Percentiles rank a stretch among this genome's conserved stretches.
Conservation (phyloP, 64 coral and sea anemone species). For the Porites australiensis region DNA sequence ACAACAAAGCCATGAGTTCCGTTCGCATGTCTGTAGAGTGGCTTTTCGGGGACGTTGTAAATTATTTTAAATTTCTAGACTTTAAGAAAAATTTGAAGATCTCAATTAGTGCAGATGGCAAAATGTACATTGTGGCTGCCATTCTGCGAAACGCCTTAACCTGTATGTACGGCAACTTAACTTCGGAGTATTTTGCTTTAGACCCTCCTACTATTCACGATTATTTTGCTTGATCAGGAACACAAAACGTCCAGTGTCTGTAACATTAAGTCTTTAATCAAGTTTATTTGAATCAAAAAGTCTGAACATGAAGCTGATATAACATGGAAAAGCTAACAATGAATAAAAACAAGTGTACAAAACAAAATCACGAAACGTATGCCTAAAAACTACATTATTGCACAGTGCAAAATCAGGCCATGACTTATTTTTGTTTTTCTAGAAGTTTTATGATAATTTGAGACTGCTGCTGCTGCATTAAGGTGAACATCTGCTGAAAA, state of each 20-base stretch:
- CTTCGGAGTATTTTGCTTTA: background rate
- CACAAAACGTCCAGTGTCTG: background rate
- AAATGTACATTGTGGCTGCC: no score
- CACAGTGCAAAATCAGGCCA: background rate
- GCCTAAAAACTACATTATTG: no score
- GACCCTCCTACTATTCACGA: constrained; percentile 16
- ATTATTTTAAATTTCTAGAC: no score
- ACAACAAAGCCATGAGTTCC: no score
- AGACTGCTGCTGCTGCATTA: constrained; percentile 56
- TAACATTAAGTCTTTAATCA: background rate
- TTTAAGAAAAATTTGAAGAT: no score
- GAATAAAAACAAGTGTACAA: constrained; percentile 21
- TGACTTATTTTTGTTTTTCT: constrained; percentile 47
- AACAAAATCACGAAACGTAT: constrained; percentile 36
- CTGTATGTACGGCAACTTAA: no score
- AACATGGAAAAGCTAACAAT: background rate
- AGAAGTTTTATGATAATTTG: constrained; percentile 57
- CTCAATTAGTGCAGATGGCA: no score
- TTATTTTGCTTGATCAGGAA: background rate
- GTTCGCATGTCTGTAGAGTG: no score
- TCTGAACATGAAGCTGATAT: no score
- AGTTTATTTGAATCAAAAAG: no score
- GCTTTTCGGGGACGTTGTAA: no score
- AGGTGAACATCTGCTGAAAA: constrained; percentile 56
- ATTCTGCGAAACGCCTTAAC: no score